Conservation (phyloP, 2,888 invertebrate genomes). For the Aphelenchoides bicaudatus region DNA sequence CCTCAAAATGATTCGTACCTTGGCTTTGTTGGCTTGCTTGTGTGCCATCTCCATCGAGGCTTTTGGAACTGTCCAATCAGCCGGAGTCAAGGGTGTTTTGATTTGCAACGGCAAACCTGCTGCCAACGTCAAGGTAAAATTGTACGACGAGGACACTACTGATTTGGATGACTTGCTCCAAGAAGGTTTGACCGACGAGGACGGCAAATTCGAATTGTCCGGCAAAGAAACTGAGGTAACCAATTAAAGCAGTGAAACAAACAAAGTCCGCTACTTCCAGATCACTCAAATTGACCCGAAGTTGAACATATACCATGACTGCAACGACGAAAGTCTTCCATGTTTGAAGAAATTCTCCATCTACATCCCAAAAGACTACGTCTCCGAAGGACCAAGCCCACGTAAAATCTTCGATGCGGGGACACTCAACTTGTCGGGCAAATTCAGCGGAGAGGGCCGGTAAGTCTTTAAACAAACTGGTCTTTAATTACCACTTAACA, state of each 20-base stretch:
- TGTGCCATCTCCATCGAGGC: slow-evolving; percentile 1
- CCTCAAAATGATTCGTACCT: slow-evolving; percentile 1
- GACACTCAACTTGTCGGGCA: slow-evolving; percentile 18
- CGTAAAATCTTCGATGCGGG: slow-evolving; percentile 26
- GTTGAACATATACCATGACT: slow-evolving; percentile 31
- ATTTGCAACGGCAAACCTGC: slow-evolving; percentile 16
- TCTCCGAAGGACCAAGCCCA: slow-evolving; percentile 27
- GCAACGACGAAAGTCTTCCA: slow-evolving; percentile 22
- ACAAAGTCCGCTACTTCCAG: slow-evolving; percentile 11
- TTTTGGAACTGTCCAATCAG: slow-evolving; percentile 12
- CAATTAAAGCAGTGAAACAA: not conserved
- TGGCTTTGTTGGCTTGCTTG: not conserved
- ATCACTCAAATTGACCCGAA: slow-evolving; percentile 31
- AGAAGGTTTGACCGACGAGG: slow-evolving; percentile 47
- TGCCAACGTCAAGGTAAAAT: slow-evolving; percentile 17
- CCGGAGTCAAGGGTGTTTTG: slow-evolving; percentile 12
- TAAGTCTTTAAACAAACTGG: no score
- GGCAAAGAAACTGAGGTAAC: slow-evolving; percentile 18
- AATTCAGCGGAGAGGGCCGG: slow-evolving; percentile 13
- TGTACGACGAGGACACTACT: slow-evolving; percentile 21
- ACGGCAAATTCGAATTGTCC: slow-evolving; percentile 44
- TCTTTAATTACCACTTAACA: no score
- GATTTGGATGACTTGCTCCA: slow-evolving; percentile 47
- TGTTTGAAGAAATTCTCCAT: slow-evolving; percentile 18
- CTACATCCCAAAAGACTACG: slow-evolving; percentile 22